phyloP scores from a whole-genome alignment of 2,888 invertebrate species.

The Machimus atricapillus region DNA sequence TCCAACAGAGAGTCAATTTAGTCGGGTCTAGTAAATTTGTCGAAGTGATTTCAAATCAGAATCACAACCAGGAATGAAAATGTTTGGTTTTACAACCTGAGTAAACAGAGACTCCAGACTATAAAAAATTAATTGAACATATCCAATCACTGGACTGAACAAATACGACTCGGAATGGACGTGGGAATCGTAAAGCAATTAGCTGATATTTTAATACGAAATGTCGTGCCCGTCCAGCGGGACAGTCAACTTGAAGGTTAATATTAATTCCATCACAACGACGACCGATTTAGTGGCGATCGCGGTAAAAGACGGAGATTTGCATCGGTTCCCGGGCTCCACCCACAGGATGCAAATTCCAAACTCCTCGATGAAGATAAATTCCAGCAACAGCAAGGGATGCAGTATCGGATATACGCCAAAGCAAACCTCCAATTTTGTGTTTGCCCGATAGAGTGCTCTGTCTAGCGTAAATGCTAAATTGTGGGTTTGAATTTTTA shows the following conservation, averaged over 20 bases:
- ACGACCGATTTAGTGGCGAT: neutral
- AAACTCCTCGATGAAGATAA: neutral
- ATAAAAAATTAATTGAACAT: conserved; percentile 30
- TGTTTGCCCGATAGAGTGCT: conserved; percentile 44
- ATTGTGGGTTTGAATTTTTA: conserved; percentile 47
- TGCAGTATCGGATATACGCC: conserved; percentile 40
- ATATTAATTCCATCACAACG: conserved; percentile 2
- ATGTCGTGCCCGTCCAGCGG: neutral
- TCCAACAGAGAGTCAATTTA: neutral
- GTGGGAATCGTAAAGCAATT: conserved; percentile 3
- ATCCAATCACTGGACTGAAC: neutral
- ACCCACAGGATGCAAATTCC: conserved; percentile 1
- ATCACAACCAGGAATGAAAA: conserved; percentile 13
- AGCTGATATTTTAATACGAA: conserved; percentile 3
- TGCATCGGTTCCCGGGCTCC: neutral
- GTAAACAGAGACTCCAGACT: conserved; percentile 17
- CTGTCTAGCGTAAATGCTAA: conserved; percentile 46
- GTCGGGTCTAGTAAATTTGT: conserved; percentile 22
- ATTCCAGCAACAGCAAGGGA: neutral
- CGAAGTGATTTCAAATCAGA: conserved; percentile 29
- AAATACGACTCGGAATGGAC: neutral
- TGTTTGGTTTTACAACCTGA: conserved; percentile 12
- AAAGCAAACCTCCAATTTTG: conserved; percentile 46
- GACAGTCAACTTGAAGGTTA: neutral
- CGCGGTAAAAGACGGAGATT: neutral